Evolutionary conservation across 2,888 invertebrate species (phyloP), one percentile per base, ranked within the genome.

Genomic region (Megamerina dolium): DNA sequence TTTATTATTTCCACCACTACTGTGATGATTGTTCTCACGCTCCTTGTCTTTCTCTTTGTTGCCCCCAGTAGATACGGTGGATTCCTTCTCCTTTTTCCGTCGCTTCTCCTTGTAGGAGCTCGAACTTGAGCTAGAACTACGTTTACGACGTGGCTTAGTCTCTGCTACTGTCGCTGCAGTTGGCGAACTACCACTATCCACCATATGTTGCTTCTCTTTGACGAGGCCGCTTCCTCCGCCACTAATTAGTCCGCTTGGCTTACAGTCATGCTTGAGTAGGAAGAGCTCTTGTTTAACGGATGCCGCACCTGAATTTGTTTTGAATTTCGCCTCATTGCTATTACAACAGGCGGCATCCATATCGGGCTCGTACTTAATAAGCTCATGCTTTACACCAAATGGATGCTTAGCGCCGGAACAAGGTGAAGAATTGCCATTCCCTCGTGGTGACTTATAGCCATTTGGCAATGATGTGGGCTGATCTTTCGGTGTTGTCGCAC

Each of bases 51-150:
- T 44, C 10, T 50, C 51, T 31, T 64, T 65, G 40, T 66, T 61
- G 52, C 66, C 66, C 62, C 42, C 44, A 36, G 32, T 16, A 8
- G 43, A 32, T 38, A 45, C 43, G 10, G 43, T 35, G 29, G 45
- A 41, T 31, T 47, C 47, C 31, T 66, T 68, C 41, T 68, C 64
- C 52, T 68, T 69, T 67, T 70, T 71, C 54, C 70, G 62, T 46
- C 66, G 70, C 51, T 70, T 72, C 34, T 70, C 72, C 55, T 72
- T 72, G 51, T 66, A 71, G 2, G 70, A 68, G 55, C 70, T 70
- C 31, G 66, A 68, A 49, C 68, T 66, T 26, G 66, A 64, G 46
- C 69, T 71, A 33, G 68, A 62, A 50, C 66, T 68, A 37, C 71
- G 64, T 49, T 72, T 69, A 45, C 67, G 63, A 16, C 64, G 56